Conservation (phyloP, 1,140 invertebrate genomes). For the Schlechtendalia chinensis region DNA sequence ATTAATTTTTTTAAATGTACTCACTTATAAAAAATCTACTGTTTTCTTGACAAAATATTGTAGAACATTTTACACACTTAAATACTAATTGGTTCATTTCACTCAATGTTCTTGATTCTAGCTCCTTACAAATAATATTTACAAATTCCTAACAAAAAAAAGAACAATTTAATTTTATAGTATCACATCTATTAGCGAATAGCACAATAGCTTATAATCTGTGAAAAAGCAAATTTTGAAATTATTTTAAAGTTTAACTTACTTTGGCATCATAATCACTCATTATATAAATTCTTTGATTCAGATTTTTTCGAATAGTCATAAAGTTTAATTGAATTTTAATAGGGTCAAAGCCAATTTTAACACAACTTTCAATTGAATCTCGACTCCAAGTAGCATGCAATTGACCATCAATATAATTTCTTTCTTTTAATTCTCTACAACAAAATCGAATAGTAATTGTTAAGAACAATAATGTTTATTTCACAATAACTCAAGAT, state of each 20-base stretch:
- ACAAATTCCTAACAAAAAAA: conserved; percentile 59
- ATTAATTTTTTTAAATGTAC: neutral
- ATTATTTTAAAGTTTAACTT: conserved; percentile 28
- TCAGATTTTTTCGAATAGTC: conserved; percentile 61
- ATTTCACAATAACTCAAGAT: too few relatives aligned
- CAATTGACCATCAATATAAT: conserved; percentile 59
- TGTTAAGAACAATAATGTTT: too few relatives aligned
- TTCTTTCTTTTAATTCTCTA: conserved; percentile 56
- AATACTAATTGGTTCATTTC: conserved; percentile 61
- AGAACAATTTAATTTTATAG: too few relatives aligned
- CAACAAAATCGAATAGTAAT: neutral
- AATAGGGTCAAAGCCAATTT: conserved; percentile 58
- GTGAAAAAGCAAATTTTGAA: neutral
- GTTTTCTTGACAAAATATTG: conserved; percentile 61
- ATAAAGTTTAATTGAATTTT: conserved; percentile 65
- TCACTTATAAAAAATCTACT: conserved; percentile 38
- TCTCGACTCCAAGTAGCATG: conserved; percentile 62
- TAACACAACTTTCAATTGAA: conserved; percentile 61
- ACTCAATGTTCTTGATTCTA: conserved; percentile 59
- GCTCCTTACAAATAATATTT: conserved; percentile 58
- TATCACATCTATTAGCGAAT: too few relatives aligned
- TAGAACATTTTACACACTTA: conserved; percentile 65
- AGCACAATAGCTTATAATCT: too few relatives aligned
- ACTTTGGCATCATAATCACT: conserved; percentile 62
- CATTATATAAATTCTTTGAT: conserved; percentile 62